Base-by-base conservation (phyloP, 2,888 invertebrate species). In the Pandemis heparana region DNA sequence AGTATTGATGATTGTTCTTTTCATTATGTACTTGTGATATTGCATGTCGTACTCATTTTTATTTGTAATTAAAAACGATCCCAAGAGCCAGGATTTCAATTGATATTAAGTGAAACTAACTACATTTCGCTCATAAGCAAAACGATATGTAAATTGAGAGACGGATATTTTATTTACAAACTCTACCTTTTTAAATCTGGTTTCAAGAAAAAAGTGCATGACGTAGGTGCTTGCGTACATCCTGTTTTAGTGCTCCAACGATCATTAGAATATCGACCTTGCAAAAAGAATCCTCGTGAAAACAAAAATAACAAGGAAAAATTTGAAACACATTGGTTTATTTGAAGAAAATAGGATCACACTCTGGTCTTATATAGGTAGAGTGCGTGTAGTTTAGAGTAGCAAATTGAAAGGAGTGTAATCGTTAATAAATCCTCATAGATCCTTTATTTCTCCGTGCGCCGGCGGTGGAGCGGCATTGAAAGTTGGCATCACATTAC, bases 401-500 rank as follows among this genome's bases (percentile, higher is more conserved):
- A 32, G 23, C 23, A 1, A 32, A 4, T 32, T 32, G 4, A 32
- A 32, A 32, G 23, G 23, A 32, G 23, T 32, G 23, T 32, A 32
- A 46, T 43, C 14, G 14, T 14, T 23, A 8, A 46, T 61, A 12
- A 46, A 68, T 72, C 62, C 67, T 53, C 18, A 68, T 73, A 73
- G 59, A 64, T 68, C 71, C 66, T 70, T 59, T 39, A 43, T 41
- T 48, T 62, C 14, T 66, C 51, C n/a, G 51, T 64, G 63, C 64
- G 38, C 18, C 77, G 74, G 78, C 77, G 79, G 78, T 78, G 79
- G 77, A 80, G 82, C 89, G 94, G 89, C 94, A 94, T 94, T 94
- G 94, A 91, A 92, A 92, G 92, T 90, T 77, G 87, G 93, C 89
- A 83, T 94, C 88, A 84, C 79, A 76, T 94, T 93, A 93, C 94